Base-by-base conservation (phyloP, 2,113 vertebrate genomes). In the Tupaia tana region DNA sequence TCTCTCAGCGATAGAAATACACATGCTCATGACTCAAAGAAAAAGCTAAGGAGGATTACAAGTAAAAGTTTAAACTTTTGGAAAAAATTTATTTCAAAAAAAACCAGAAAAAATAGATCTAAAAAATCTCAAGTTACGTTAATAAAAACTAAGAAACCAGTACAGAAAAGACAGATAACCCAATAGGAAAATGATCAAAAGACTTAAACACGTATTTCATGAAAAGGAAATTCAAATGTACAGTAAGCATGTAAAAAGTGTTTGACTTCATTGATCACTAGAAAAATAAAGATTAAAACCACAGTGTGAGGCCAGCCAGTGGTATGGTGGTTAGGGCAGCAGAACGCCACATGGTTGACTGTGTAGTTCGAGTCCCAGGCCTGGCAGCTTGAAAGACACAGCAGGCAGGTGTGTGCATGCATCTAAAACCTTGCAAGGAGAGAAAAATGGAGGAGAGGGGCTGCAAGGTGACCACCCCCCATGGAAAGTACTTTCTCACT, bases 211-310 rank as follows among this genome's bases (percentile, higher is more conserved):
- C 22, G 14, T 22, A 3, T 15, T 15, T 80, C 12, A 63, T 75
- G 27, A 67, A 52, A 71, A 56, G 75, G 43, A 81, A 73, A 66
- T 34, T 20, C 58, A 29, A 29, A 27, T 29, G 43, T 34, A 9
- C 20, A 13, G 2, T 61, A 2, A 69, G 7, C 31, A 52, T 5
- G 2, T 27, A 54, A 25, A n/a, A 52, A 1, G 20, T 61, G 34
- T 14, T 19, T 61, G 34, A 13, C 13, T 69, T 3, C n/a, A 5
- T 1, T 12, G 5, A 52, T n/a, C 6, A 61, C 2, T 8, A 0
- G 12, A 11, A 16, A 67, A 12, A 25, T 5, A 6, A 31, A 59
- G n/a, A 29, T 3, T 0, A 12, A n/a, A 9, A 16, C 82, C 13
- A 18, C 6, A 1, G 7, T 1, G 24, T 8, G 24, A 14, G 43